Conservation (phyloP, 30 jellyfish, hydroid and myxozoan genomes). For the Aurelia aurita complex sp. Pacific region DNA sequence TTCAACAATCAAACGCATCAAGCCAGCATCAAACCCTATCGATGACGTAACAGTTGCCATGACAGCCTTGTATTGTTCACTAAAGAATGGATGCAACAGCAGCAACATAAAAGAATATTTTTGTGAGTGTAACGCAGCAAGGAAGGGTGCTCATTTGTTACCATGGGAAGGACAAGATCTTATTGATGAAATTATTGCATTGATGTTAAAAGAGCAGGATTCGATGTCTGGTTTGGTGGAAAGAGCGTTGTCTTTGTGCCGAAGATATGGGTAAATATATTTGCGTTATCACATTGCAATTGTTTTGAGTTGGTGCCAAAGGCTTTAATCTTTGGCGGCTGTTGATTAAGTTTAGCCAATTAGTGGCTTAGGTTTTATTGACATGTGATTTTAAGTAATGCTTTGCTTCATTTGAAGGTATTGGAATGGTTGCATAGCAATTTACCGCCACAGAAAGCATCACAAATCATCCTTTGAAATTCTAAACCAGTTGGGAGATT, state of each 20-base stretch:
- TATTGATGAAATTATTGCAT: slow-evolving; percentile 44
- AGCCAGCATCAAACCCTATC: slow-evolving; percentile 23
- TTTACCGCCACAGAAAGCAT: slow-evolving; percentile 17
- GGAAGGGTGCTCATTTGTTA: slow-evolving; percentile 64
- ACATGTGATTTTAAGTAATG: too few species aligned
- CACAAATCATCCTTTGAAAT: slow-evolving; percentile 57
- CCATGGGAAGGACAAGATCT: slow-evolving; percentile 41
- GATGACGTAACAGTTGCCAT: slow-evolving; percentile 66
- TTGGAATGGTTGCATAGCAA: slow-evolving; percentile 63
- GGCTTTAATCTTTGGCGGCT: too few species aligned
- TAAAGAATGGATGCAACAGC: slow-evolving; percentile 23
- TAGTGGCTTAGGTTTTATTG: too few species aligned
- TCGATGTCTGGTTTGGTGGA: slow-evolving; percentile 26
- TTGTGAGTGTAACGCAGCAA: slow-evolving; percentile 66
- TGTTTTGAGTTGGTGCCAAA: too few species aligned
- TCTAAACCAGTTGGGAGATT: slow-evolving; percentile 63
- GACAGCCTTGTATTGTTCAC: slow-evolving; percentile 47
- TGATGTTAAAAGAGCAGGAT: slow-evolving; percentile 26
- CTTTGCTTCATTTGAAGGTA: slow-evolving; percentile 11
- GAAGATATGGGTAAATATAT: slow-evolving; percentile 47
- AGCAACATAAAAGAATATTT: slow-evolving; percentile 13
- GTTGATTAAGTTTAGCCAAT: too few species aligned
- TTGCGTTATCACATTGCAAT: too few species aligned
- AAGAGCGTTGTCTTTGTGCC: slow-evolving; percentile 43
- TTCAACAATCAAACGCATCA: slow-evolving; percentile 36